A percentile compares a stretch with the other conserved stretches of the same genome.
Evolutionary conservation across 2,888 invertebrate species (phyloP).

Genomic region (Tromatobia lineatoria): DNA sequence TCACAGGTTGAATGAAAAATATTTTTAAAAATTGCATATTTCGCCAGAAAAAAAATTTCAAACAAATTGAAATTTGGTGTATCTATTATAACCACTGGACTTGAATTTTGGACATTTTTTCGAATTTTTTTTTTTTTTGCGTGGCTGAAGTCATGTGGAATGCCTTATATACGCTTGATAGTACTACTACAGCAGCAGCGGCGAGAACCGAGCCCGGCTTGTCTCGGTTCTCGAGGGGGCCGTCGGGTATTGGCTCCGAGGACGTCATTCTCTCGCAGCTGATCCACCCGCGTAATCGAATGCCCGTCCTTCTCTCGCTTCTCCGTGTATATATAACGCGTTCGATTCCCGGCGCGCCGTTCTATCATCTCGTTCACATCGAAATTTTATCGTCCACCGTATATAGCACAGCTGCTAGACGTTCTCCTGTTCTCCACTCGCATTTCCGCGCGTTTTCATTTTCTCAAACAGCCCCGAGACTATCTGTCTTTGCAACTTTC

Average conservation of each 20-base stretch:
- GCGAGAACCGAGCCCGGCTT: constrained; percentile 18
- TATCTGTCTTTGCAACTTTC: neutral
- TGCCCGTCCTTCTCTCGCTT: constrained; percentile 47
- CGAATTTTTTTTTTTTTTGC: too few relatives aligned
- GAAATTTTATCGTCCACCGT: constrained; percentile 54
- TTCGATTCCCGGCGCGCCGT: constrained; percentile 34
- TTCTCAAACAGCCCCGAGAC: constrained; percentile 4
- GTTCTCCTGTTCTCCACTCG: neutral
- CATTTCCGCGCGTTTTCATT: constrained; percentile 19
- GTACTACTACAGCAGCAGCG: neutral
- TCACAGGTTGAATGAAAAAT: too few relatives aligned
- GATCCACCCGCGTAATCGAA: constrained; percentile 69
- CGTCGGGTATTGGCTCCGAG: constrained; percentile 57
- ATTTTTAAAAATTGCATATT: too few relatives aligned
- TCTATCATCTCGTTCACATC: constrained; percentile 54
- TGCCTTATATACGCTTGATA: too few relatives aligned
- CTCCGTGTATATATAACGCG: constrained; percentile 19
- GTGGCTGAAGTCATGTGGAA: too few relatives aligned
- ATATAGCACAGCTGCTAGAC: constrained; percentile 5
- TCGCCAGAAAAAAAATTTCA: too few relatives aligned
- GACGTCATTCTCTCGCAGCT: constrained; percentile 68
- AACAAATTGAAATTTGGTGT: too few relatives aligned
- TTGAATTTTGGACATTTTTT: too few relatives aligned
- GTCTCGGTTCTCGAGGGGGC: constrained; percentile 45
- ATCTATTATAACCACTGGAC: too few relatives aligned